Conservation (phyloP, 2,888 invertebrate genomes). For the Linnaemya tessellans region DNA sequence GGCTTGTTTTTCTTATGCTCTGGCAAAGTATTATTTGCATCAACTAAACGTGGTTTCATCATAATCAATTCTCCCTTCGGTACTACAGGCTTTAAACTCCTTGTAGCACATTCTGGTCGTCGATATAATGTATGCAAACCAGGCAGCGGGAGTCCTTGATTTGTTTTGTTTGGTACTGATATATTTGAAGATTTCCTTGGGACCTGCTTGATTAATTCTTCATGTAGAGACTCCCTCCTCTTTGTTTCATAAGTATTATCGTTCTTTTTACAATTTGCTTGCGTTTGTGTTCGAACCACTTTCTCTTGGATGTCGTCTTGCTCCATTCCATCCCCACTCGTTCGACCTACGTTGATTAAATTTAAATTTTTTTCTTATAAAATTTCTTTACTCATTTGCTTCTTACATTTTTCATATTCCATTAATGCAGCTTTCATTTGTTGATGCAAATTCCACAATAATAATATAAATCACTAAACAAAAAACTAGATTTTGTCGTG, state of each 20-base stretch:
- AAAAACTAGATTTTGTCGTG: constrained; percentile 38
- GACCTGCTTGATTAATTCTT: constrained; percentile 3
- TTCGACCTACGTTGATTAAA: constrained; percentile 82
- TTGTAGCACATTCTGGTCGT: constrained; percentile 76
- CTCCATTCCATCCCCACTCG: constrained; percentile 92
- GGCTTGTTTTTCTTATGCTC: constrained; percentile 84
- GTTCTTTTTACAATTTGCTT: constrained; percentile 4
- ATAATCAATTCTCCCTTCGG: constrained; percentile 86
- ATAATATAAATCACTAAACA: constrained; percentile 10
- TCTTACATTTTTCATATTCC: constrained; percentile 65
- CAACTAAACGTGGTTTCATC: constrained; percentile 86
- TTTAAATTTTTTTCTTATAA: not conserved
- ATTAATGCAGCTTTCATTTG: constrained; percentile 18
- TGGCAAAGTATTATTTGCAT: constrained; percentile 68
- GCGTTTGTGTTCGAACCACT: constrained; percentile 75
- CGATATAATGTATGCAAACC: constrained; percentile 80
- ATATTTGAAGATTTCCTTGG: constrained; percentile 69
- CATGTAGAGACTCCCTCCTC: not conserved
- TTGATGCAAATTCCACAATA: constrained; percentile 8
- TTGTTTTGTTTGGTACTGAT: constrained; percentile 34
- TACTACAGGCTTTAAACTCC: constrained; percentile 83
- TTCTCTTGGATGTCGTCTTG: constrained; percentile 81
- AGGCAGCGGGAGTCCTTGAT: constrained; percentile 75
- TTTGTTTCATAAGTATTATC: not conserved
- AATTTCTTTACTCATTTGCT: not conserved